Base-by-base conservation (phyloP, 2,113 vertebrate species). In the Kryptolebias marmoratus region DNA sequence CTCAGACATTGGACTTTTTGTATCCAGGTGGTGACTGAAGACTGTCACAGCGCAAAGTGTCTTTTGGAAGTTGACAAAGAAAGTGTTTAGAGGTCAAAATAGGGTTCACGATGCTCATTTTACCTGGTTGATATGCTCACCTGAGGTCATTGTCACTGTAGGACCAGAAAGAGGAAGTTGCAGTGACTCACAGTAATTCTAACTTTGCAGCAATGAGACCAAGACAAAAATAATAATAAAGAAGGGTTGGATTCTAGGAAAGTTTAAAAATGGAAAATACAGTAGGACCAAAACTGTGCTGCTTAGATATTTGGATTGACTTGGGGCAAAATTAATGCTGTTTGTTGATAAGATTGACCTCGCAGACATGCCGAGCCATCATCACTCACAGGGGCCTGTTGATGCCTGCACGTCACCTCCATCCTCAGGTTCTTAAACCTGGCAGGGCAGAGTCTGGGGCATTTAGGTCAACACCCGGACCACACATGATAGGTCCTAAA, bases 371-470 rank as follows among this genome's bases (percentile, higher is more conserved):
- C 81, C 71, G 31, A n/a, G 36, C 59, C 44, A 45, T 87, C 83
- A 83, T 88, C 92, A 89, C 88, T 90, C 89, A 81, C 67, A 28
- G 44, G 22, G 73, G 50, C 56, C 60, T 69, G 80, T 68, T 63
- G 71, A 66, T 75, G 50, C 2, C 11, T 61, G 50, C 15, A 5
- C 27, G 7, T 48, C 54, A 44, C 16, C 64, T 84, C 81, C 70
- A 80, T 91, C 91, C 68, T 90, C 91, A 65, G 76, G 78, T 91
- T 91, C 79, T 89, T 83, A 74, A 59, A 60, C 53, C 75, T 81
- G 85, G 76, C 84, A 85, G 79, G 75, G 71, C 65, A 70, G 48
- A 45, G 77, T 80, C 82, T 69, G 78, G 89, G 86, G 74, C 85
- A 90, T 84, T 72, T 63, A 80, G 89, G 87, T 92, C 90, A 91